Base-by-base conservation (phyloP, 2,797 vertebrate species). In the Hippopotamyrus pictus region DNA sequence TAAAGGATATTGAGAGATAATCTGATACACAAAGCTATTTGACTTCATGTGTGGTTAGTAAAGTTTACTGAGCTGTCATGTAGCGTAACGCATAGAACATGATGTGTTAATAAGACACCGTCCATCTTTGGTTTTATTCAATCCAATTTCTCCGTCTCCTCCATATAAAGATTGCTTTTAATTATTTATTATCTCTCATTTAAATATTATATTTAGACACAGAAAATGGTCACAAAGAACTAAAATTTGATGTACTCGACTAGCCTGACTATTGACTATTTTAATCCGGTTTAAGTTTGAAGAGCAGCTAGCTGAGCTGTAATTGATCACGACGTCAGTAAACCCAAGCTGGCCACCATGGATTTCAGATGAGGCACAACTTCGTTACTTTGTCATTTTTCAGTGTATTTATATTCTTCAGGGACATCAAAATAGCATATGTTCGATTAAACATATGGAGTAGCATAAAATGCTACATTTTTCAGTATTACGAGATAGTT, bases 301-400 rank as follows among this genome's bases (percentile, higher is more conserved):
- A 44, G 41, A 50, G 11, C 19, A 84, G 46, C 41, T 9, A 9
- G 46, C 11, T 50, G 44, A 50, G 19, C 44, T 84, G n/a, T 84
- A 11, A 50, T 84, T 51, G 11, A 51, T 50, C 29, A 50, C 19
- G n/a, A n/a, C 9, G 50, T 84, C 46, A 29, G 41, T 84, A 22
- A 84, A 84, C 82, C n/a, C n/a, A 84, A 84, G 22, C 19, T 51
- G 44, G n/a, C n/a, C 5, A 51, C 19, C 22, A 51, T 50, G n/a
- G 37, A 79, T 19, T 8, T 44, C 7, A n/a, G 73, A 79, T n/a
- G 73, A 79, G 73, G 73, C 73, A 79, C 37, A 44, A 44, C 17
- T 79, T 79, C 44, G 73, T n/a, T 73, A 79, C 73, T 79, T 79
- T 79, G 73, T 79, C 17, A 79, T 79, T 79, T 79, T 79, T 33